These are phyloP conservation scores for Leptobrachium ailaonicum DNA, from an alignment of 2,113 vertebrate genomes.

Conservation along the genomic window DNA sequence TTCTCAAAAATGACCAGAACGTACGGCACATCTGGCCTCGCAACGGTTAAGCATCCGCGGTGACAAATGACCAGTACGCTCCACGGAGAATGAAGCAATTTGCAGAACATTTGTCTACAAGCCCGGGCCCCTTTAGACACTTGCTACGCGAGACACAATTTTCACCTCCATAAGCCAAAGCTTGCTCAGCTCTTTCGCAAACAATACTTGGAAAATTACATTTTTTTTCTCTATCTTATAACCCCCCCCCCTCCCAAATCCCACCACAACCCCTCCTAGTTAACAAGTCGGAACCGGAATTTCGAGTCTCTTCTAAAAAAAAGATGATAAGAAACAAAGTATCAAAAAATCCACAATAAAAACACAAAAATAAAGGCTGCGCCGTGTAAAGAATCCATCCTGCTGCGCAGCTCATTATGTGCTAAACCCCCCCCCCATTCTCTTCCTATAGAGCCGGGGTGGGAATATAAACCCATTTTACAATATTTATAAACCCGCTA, in stretches of 20 bases:
- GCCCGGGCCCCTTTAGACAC: not conserved
- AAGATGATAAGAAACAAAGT: not conserved
- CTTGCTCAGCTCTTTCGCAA: not conserved
- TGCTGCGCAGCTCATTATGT: slow-evolving; percentile 7
- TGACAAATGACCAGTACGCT: not conserved
- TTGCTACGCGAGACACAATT: not conserved
- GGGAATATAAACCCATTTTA: slow-evolving; percentile 3
- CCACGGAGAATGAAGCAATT: not conserved
- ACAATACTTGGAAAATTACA: not conserved
- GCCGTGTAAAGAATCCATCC: not conserved
- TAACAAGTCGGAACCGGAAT: not conserved
- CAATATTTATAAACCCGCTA: fast-evolving
- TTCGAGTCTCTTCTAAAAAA: not conserved
- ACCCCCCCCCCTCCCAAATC: too few species aligned
- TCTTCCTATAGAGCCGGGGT: not conserved
- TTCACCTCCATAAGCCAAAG: slow-evolving; percentile 2
- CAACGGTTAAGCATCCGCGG: not conserved
- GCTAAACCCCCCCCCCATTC: not conserved
- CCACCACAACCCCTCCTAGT: too few species aligned
- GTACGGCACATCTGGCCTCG: not conserved
- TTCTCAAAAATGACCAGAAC: too few species aligned
- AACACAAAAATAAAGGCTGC: not conserved
- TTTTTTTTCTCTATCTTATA: not conserved
- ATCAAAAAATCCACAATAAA: slow-evolving; percentile 1
- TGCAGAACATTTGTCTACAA: slow-evolving; percentile 16